These are phyloP conservation scores for Xyliphius kryptos DNA, from an alignment of 2,113 vertebrate species.

Conservation along the genomic window DNA sequence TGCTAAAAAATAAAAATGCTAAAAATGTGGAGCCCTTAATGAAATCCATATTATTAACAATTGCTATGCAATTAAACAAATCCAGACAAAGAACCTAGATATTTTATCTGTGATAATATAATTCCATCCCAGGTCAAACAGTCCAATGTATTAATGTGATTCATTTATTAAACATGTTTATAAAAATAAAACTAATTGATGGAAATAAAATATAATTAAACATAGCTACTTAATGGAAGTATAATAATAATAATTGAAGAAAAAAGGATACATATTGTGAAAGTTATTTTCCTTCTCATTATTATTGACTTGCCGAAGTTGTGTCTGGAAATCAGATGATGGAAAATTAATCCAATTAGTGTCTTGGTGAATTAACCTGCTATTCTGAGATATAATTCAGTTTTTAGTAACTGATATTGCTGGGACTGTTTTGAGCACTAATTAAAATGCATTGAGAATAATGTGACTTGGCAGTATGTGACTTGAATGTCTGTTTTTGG, in stretches of 20 bases:
- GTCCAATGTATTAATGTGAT: too few species aligned
- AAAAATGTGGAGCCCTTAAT: too few species aligned
- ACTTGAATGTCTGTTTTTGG: constrained; percentile 27
- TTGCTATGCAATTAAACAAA: too few species aligned
- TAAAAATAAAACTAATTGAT: too few species aligned
- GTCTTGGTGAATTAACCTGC: constrained; percentile 41
- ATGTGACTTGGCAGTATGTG: constrained; percentile 36
- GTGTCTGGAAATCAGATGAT: constrained; percentile 38
- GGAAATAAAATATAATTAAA: background rate
- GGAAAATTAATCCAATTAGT: constrained; percentile 43
- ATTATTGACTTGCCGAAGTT: constrained; percentile 24
- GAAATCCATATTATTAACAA: too few species aligned
- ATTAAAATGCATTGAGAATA: constrained; percentile 43
- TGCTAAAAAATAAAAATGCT: too few species aligned
- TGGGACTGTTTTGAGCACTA: constrained; percentile 41
- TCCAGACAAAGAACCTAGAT: too few species aligned
- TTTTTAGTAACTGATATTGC: constrained; percentile 36
- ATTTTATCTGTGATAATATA: too few species aligned
- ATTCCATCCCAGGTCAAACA: too few species aligned
- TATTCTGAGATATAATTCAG: constrained; percentile 40
- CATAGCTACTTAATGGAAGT: background rate
- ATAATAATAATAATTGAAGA: background rate
- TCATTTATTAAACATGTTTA: too few species aligned
- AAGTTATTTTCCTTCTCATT: constrained; percentile 31
- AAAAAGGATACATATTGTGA: constrained; percentile 14